Base-by-base conservation (phyloP, 1,140 invertebrate species). In the Caenorhabditis tropicalis region DNA sequence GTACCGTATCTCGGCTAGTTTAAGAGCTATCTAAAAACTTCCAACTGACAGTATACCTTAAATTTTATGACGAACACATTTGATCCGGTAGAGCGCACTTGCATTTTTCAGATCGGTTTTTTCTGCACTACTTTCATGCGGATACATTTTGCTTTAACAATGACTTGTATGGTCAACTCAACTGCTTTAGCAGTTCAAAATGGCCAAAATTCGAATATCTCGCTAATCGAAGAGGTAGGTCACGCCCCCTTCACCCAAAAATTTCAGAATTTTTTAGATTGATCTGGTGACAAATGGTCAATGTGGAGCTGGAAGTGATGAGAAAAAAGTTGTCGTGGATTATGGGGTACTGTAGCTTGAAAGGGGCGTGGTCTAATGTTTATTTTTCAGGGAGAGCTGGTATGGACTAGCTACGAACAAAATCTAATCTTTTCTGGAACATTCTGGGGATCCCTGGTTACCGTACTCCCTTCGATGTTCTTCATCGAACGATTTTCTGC, bases 101-200 rank as follows among this genome's bases (percentile, higher is more conserved):
- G 10, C 48, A 6, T 43, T 60, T 60, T 65, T n/a, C 29, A 65
- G 65, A 9, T 83, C 49, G 82, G 82, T 19, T 60, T 79, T 4
- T 83, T 83, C 65, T 51, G 46, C 36, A 49, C 43, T 2, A 58
- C 46, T 4, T 83, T 65, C 79, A 88, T 88, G 88, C 36, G 86
- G 58, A 87, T 86, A 12, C 89, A 88, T 60, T 79, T 88, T 36
- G 88, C 83, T 16, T 70, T 88, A n/a, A 88, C 88, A 5, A 88
- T 88, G 81, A 88, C 87, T 29, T 88, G 88, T 70, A 88, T 88
- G 88, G 86, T 89, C 7, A 88, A 88, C 53, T 86, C 86, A 16
- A 88, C 88, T 16, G 88, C 88, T 6, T 58, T 86, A 10, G 82
- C 80, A 24, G 60, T 53, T 12, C 12, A 36, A 36, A 51, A 81